Evolutionary conservation across 2,888 invertebrate species (phyloP).

Genomic region (Hetaerina titia): DNA sequence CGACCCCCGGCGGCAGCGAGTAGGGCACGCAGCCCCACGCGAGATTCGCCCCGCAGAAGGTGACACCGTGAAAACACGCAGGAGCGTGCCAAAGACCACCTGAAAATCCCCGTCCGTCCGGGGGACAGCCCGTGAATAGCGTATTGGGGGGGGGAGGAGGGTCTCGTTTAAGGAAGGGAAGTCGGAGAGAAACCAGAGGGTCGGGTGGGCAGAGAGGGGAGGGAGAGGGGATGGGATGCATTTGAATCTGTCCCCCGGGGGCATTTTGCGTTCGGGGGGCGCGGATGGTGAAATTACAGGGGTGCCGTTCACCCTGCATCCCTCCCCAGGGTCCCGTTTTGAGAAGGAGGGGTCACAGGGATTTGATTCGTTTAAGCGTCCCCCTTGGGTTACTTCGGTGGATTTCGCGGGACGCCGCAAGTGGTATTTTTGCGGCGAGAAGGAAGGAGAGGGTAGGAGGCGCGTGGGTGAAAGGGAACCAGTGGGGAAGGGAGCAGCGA

Average conservation of each 20-base stretch:
- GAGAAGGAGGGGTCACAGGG: not conserved
- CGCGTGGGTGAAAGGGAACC: slow-evolving; percentile 8
- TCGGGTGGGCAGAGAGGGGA: no score
- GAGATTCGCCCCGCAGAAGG: not conserved
- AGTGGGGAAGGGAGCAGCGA: not conserved
- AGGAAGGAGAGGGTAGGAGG: not conserved
- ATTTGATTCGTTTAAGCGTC: slow-evolving; percentile 30
- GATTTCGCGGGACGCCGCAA: slow-evolving; percentile 63
- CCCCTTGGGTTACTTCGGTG: not conserved
- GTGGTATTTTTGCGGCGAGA: slow-evolving; percentile 38
- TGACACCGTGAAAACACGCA: not conserved
- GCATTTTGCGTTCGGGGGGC: not conserved
- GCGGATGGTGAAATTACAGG: not conserved
- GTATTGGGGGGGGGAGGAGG: no score
- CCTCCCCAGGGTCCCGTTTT: not conserved
- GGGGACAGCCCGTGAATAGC: no score
- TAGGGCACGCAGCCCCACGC: not conserved
- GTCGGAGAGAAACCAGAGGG: no score
- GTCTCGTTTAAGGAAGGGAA: no score
- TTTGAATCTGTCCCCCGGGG: slow-evolving; percentile 13
- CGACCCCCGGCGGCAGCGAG: not conserved
- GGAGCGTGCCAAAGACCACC: not conserved
- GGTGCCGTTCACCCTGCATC: not conserved
- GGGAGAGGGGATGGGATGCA: not conserved
- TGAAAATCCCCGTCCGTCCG: not conserved